Base-by-base conservation (phyloP, 2,797 vertebrate genomes). In the Euphonia xanthogaster region DNA sequence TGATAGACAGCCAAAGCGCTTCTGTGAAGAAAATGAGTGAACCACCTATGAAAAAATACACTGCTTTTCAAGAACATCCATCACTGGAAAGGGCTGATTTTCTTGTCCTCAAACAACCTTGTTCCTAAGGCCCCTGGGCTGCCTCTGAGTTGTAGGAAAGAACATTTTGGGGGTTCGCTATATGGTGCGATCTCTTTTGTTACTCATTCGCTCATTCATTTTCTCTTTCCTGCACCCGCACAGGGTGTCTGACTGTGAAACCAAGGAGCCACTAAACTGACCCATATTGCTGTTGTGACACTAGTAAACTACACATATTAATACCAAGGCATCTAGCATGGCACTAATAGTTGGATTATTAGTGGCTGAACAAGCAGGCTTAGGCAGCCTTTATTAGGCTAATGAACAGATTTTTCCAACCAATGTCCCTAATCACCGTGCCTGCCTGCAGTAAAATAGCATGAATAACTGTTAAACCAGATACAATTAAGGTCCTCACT, bases 41-140 rank as follows among this genome's bases (percentile, higher is more conserved):
- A 90, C 90, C 73, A 97, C 94, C 96, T 96, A 66, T 95, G 97
- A 95, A 96, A 75, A 98, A 97, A 96, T 95, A 96, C 97, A 97
- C 93, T 96, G 96, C 97, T 98, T 98, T 98, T 98, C 97, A 98
- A 97, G 97, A 98, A 97, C 97, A 98, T 96, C 93, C 94, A 97
- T 97, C 94, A 91, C 92, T 88, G 85, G 79, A 95, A 96, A 93
- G 82, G 76, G 81, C 57, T 97, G 81, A 20, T 96, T 97, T 97
- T 84, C 97, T 95, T 98, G 98, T 98, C 98, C 98, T 98, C 95
- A 98, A 74, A 96, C 96, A 97, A 98, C 97, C 98, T 91, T 90
- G 54, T 73, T 96, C 63, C 80, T 95, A 80, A 86, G 71, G 90
- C 72, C 93, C 93, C 85, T 96, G 88, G 84, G 67, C 90, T 81